Percentiles rank a stretch among this genome's conserved stretches.
Evolutionary conservation across 2,113 vertebrate genomes (phyloP).

Genomic region (Eulemur rufifrons): DNA sequence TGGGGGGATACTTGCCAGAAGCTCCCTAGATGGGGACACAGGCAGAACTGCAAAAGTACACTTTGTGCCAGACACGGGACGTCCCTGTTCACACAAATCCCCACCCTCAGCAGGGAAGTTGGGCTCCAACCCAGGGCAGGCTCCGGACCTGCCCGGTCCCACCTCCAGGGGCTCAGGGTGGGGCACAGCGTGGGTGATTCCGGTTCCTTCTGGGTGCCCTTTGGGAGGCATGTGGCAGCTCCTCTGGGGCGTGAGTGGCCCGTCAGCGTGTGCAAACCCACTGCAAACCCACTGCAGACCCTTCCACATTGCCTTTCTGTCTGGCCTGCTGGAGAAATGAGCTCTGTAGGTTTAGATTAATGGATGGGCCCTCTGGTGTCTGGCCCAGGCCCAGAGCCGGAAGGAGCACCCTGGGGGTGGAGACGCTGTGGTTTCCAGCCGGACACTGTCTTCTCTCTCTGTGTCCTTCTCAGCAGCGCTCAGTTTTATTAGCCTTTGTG

Average conservation of each 20-base stretch:
- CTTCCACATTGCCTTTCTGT: not conserved
- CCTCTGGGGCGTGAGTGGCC: rapidly evolving
- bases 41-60: not conserved
- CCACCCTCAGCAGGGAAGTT: not conserved
- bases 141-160: not conserved
- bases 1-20: not conserved
- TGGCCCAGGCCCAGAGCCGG: not conserved
- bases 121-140: not conserved
- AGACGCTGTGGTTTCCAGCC: not conserved
- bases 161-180: too few relatives aligned
- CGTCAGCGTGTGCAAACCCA: not conserved
- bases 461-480: not conserved
- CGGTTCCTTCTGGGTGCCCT: not conserved
- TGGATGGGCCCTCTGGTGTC: not conserved
- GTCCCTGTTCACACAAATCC: not conserved
- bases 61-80: not conserved
- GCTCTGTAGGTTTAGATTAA: not conserved
- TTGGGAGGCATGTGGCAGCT: not conserved
- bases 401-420: not conserved
- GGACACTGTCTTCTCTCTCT: not conserved
- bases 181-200: not conserved
- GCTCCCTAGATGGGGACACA: not conserved
- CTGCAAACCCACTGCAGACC: rapidly evolving
- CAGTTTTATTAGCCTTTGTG: constrained; percentile 16
- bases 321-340: not conserved